These are phyloP conservation scores for Drosophila nebulosa DNA, from an alignment of 1,140 invertebrate species.

Conservation along the genomic window DNA sequence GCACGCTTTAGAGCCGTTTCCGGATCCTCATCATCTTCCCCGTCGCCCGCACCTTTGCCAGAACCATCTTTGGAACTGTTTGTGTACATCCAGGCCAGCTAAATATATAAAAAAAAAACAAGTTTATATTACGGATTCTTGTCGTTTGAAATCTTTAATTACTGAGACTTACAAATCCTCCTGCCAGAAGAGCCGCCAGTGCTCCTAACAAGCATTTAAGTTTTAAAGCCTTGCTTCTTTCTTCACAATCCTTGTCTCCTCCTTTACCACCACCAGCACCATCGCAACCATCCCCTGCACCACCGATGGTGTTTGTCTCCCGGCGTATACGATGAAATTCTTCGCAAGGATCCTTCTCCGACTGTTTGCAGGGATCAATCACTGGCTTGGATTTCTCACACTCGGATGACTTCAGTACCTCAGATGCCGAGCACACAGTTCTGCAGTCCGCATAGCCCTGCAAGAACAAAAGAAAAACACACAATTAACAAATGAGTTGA, in stretches of 20 bases:
- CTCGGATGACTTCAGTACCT: conserved; percentile 56
- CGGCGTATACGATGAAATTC: conserved; percentile 44
- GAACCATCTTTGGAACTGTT: neutral
- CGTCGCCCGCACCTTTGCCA: neutral
- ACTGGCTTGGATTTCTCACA: conserved; percentile 14
- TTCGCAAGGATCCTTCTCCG: conserved; percentile 31
- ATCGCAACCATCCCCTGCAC: neutral
- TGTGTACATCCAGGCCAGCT: conserved; percentile 56
- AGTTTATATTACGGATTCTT: no score
- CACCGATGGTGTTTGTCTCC: conserved; percentile 9
- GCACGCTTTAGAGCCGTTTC: conserved; percentile 37
- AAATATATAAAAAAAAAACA: neutral
- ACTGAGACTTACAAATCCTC: conserved; percentile 57
- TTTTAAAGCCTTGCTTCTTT: conserved; percentile 18
- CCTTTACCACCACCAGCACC: neutral
- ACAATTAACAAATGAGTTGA: neutral
- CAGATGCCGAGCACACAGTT: conserved; percentile 32
- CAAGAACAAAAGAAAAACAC: neutral
- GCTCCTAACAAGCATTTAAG: conserved; percentile 40
- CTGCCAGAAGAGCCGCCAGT: conserved; percentile 56
- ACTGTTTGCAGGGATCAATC: conserved; percentile 23
- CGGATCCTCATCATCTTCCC: neutral
- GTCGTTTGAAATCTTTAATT: no score
- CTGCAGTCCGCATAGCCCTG: conserved; percentile 38
- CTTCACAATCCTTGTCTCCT: conserved; percentile 29